A percentile compares a stretch with the other conserved stretches of the same genome.
Evolutionary conservation across 2,888 invertebrate genomes (phyloP).

Genomic region (Perithous albicinctus): DNA sequence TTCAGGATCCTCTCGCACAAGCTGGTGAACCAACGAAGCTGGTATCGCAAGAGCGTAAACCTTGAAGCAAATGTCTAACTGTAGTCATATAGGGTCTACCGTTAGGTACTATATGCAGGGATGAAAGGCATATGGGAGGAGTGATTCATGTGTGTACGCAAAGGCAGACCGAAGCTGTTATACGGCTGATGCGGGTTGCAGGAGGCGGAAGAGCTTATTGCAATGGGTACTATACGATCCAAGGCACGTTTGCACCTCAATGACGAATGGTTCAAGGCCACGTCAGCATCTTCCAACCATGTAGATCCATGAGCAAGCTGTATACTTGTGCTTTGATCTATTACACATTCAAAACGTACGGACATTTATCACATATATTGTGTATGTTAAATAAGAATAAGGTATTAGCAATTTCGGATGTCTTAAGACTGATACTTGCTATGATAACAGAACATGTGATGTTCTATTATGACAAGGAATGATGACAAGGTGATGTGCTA

Average conservation of each 20-base stretch:
- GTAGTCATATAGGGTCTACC: neutral
- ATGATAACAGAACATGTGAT: too few species aligned
- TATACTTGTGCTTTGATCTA: neutral
- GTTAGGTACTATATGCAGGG: neutral
- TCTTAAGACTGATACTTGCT: too few species aligned
- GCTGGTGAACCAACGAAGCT: conserved; percentile 35
- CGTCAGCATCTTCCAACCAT: conserved; percentile 39
- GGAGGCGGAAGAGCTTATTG: conserved; percentile 32
- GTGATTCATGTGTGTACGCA: conserved; percentile 46
- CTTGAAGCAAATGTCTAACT: neutral
- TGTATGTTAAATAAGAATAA: neutral
- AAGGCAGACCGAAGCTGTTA: conserved; percentile 27
- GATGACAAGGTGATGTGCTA: too few species aligned
- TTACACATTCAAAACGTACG: neutral
- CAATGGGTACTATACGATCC: conserved; percentile 9
- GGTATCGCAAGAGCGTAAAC: conserved; percentile 37
- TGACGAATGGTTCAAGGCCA: conserved; percentile 30
- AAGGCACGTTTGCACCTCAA: conserved; percentile 37
- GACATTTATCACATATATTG: neutral
- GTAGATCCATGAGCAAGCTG: neutral
- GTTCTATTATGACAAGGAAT: too few species aligned
- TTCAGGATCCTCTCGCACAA: conserved; percentile 33
- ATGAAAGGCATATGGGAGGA: neutral
- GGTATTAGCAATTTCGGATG: neutral
- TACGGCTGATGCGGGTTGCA: conserved; percentile 19